These are phyloP conservation scores for Resseliella maxima DNA, from an alignment of 2,888 invertebrate genomes.

Conservation along the genomic window DNA sequence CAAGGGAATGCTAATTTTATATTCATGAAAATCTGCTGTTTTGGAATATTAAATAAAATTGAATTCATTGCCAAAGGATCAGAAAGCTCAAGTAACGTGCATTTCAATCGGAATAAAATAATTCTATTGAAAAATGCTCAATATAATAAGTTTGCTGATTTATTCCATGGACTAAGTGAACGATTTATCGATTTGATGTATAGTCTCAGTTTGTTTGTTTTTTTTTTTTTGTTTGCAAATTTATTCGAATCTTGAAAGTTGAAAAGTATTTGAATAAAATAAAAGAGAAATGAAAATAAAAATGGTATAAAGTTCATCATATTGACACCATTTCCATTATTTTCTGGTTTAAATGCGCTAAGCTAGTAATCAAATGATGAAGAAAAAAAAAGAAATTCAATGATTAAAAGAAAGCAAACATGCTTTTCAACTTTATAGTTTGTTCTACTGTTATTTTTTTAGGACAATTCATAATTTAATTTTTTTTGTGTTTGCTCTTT, in stretches of 20 bases:
- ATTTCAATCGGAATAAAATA: neutral
- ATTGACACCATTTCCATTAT: neutral
- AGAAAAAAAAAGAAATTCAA: neutral
- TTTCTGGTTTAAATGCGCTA: neutral
- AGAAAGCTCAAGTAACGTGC: neutral
- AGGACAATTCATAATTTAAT: constrained; percentile 43
- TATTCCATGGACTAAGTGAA: no score
- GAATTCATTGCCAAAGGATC: neutral
- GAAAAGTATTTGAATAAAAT: neutral
- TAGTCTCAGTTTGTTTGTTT: no score
- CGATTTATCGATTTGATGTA: no score
- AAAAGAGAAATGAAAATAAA: neutral
- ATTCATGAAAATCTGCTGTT: neutral
- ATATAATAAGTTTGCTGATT: no score
- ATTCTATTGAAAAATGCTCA: no score
- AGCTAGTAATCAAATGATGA: neutral
- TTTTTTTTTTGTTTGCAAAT: neutral
- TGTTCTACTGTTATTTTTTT: neutral
- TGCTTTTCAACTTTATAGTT: neutral
- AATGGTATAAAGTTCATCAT: neutral
- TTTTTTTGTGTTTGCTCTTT: neutral
- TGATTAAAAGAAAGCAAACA: neutral
- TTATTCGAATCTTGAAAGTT: neutral
- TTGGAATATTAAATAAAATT: constrained; percentile 31
- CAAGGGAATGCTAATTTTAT: constrained; percentile 51